A percentile compares a stretch with the other conserved stretches of the same genome.
These are phyloP conservation scores for Rhizomys pruinosus DNA, from an alignment of 2,113 vertebrate species.

Conservation along the genomic window DNA sequence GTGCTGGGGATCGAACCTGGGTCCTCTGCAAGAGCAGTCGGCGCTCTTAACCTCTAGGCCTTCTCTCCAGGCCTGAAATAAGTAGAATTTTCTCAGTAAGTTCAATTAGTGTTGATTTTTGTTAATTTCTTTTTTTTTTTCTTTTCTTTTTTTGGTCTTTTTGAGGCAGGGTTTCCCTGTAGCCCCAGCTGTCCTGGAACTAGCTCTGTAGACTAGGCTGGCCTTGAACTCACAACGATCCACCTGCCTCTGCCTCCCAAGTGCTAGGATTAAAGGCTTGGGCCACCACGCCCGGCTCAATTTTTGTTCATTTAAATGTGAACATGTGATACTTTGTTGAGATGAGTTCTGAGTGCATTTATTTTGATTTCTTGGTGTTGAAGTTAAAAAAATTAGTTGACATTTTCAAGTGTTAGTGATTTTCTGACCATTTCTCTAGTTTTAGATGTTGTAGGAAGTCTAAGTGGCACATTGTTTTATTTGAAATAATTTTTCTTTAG, in stretches of 20 bases:
- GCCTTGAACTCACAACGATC: too few species aligned
- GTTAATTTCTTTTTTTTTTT: too few species aligned
- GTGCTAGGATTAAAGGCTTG: too few species aligned
- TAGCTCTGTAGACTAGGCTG: too few species aligned
- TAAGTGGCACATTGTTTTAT: constrained; percentile 61
- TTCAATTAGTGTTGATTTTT: constrained; percentile 32
- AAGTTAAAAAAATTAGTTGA: not conserved
- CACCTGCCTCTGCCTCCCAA: too few species aligned
- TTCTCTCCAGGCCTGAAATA: too few species aligned
- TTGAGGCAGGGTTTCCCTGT: too few species aligned
- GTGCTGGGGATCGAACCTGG: too few species aligned
- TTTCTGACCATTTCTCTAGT: constrained; percentile 42
- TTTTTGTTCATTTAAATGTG: constrained; percentile 50
- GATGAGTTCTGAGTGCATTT: not conserved
- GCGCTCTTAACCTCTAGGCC: too few species aligned
- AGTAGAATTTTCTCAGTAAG: constrained; percentile 51
- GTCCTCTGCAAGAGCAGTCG: constrained; percentile 45
- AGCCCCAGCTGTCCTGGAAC: too few species aligned
- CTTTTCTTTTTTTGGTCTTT: too few species aligned
- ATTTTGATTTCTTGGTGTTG: constrained; percentile 39
- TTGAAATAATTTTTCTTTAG: constrained; percentile 46
- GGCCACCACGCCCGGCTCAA: too few species aligned
- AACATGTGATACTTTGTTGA: constrained; percentile 24
- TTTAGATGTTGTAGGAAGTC: constrained; percentile 54
- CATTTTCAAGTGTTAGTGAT: constrained; percentile 49